Base-by-base conservation (phyloP, 2,797 vertebrate species). In the Premnoplex brunnescens region DNA sequence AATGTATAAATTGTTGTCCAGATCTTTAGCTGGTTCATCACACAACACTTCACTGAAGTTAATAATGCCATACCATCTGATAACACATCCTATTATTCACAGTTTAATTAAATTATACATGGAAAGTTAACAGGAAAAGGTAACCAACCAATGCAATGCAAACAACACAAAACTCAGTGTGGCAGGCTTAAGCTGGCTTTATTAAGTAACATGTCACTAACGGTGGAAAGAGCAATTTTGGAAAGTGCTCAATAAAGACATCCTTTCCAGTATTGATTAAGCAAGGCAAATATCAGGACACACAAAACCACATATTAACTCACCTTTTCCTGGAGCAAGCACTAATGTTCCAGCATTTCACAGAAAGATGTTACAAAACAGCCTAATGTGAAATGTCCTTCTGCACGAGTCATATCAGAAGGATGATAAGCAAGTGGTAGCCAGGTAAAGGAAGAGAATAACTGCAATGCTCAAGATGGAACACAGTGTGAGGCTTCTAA, bases 291-390 rank as follows among this genome's bases (percentile, higher is more conserved):
- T 11, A 69, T 32, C 66, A 76, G 64, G 41, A 37, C 79, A 79
- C 43, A 59, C 20, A 21, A 62, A 93, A 78, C 55, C 34, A 43
- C 4, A 5, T 54, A 64, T 62, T 78, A 91, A 89, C 88, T 91
- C 74, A 71, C 85, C 94, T 97, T 95, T 97, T 94, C 91, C 94
- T 94, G 93, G 77, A 96, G 96, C 46, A 68, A 94, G 72, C 58
- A 19, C n/a, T 16, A 32, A n/a, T 76, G 68, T 89, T 91, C 41
- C 69, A 89, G 73, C 87, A 59, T 69, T 96, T 92, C 73, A 28
- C 51, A 51, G 92, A 96, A 96, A 94, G 60, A 74, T 74, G n/a
- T 95, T 97, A 89, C 84, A 97, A 96, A 97, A 97, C 3, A 73
- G n/a, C 32, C 72, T 26, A 12, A 73, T 32, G 39, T 55, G 56